Conservation (phyloP, 1,140 invertebrate species). For the Calephelis virginiensis region DNA sequence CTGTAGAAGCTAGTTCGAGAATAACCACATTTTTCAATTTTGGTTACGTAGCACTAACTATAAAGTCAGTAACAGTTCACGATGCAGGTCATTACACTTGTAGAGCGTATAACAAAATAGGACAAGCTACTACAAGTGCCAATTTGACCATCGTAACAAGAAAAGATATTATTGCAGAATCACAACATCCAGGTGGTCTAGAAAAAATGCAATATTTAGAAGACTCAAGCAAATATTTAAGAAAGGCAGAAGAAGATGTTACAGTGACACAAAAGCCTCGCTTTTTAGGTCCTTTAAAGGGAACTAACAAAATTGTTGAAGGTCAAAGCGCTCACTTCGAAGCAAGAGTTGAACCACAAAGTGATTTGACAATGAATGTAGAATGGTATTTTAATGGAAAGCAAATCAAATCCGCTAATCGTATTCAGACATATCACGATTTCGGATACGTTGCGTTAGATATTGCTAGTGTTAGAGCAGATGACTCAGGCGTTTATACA, state of each 20-base stretch:
- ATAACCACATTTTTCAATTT: constrained; percentile 98
- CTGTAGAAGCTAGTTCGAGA: constrained; percentile 94
- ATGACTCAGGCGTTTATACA: constrained; percentile 92
- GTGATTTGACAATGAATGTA: constrained; percentile 91
- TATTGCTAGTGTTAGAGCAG: constrained; percentile 91
- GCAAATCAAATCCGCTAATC: constrained; percentile 88
- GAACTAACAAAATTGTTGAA: constrained; percentile 96
- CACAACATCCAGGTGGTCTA: constrained; percentile 91
- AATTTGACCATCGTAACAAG: constrained; percentile 92
- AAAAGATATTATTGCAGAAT: constrained; percentile 91
- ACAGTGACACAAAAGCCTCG: constrained; percentile 87
- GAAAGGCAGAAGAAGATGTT: constrained; percentile 85
- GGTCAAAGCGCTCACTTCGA: constrained; percentile 98
- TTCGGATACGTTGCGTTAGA: constrained; percentile 97
- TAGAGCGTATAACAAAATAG: constrained; percentile 91
- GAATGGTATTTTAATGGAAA: constrained; percentile 96
- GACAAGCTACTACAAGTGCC: constrained; percentile 93
- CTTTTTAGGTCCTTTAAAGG: constrained; percentile 92
- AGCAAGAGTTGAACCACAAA: constrained; percentile 95
- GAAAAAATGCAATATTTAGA: constrained; percentile 94
- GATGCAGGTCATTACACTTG: constrained; percentile 96
- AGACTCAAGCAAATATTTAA: constrained; percentile 86
- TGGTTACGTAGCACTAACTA: constrained; percentile 96
- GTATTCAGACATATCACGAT: constrained; percentile 95
- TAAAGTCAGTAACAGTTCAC: constrained; percentile 93